These are phyloP conservation scores for Enhydra lutris DNA, from an alignment of 2,113 vertebrate genomes.

Conservation along the genomic window DNA sequence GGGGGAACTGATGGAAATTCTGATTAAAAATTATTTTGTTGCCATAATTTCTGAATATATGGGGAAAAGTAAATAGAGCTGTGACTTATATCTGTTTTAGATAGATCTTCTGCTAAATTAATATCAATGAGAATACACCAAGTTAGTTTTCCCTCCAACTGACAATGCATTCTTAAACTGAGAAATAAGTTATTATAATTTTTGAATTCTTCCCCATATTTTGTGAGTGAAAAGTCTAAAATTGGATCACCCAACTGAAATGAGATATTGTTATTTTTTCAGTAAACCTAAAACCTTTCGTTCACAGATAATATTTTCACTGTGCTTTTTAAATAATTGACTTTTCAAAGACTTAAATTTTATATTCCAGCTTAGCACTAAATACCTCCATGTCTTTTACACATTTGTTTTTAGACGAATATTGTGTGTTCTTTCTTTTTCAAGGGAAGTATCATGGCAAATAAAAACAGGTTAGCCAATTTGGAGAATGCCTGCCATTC, in stretches of 20 bases:
- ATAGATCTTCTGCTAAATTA: slow-evolving; percentile 5
- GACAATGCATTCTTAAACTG: not conserved
- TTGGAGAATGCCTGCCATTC: not conserved
- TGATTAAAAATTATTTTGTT: not conserved
- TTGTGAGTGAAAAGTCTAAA: not conserved
- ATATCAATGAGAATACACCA: not conserved
- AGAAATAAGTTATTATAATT: not conserved
- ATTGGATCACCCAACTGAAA: not conserved
- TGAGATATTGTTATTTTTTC: not conserved
- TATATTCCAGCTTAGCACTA: not conserved
- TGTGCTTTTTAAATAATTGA: slow-evolving; percentile 16
- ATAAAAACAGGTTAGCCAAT: slow-evolving; percentile 3
- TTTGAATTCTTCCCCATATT: not conserved
- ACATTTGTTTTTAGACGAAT: slow-evolving; percentile 1
- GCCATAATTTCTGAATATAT: slow-evolving; percentile 6
- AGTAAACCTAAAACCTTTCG: not conserved
- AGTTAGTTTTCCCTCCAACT: not conserved
- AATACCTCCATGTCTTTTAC: not conserved
- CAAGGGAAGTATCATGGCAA: not conserved
- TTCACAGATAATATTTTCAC: not conserved
- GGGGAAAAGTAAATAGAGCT: not conserved
- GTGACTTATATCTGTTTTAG: not conserved
- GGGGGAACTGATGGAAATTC: not conserved
- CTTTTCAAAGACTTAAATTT: not conserved
- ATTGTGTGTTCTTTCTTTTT: slow-evolving; percentile 25